phyloP scores from a whole-genome alignment of 2,888 invertebrate genomes.

The Papilio gigon region DNA sequence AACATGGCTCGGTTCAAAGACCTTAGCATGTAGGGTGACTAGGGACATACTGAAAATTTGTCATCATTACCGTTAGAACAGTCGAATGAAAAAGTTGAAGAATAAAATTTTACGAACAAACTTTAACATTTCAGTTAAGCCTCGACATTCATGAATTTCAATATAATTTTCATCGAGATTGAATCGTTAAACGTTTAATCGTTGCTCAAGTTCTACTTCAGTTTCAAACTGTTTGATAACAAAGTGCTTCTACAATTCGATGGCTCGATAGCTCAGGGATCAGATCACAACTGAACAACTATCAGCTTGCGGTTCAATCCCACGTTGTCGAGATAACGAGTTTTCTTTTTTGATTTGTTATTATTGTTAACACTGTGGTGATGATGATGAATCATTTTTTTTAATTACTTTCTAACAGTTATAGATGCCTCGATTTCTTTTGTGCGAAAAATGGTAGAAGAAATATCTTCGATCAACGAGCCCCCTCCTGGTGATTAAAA shows the following conservation, averaged over 20 bases:
- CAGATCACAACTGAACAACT: not conserved
- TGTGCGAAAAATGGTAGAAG: no score
- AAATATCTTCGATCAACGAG: no score
- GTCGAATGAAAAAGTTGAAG: slow-evolving; percentile 1
- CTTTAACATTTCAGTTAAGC: slow-evolving; percentile 7
- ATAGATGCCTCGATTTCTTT: no score
- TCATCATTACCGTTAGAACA: slow-evolving; percentile 7
- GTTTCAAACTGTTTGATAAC: slow-evolving; percentile 12
- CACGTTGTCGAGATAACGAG: not conserved
- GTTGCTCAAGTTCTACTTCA: slow-evolving; percentile 3
- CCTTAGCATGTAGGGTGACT: not conserved
- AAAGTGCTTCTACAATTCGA: not conserved
- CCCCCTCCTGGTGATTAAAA: no score
- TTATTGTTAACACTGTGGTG: no score
- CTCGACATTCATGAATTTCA: slow-evolving; percentile 4
- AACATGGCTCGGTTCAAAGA: not conserved
- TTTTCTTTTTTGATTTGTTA: no score
- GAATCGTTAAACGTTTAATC: slow-evolving; percentile 14
- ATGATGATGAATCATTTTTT: no score
- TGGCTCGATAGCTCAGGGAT: not conserved
- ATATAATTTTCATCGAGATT: slow-evolving; percentile 3
- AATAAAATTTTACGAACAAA: slow-evolving; percentile 12
- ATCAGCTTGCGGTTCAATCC: not conserved
- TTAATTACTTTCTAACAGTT: no score
- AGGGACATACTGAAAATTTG: not conserved